Evolutionary conservation across 2,888 invertebrate genomes (phyloP), one percentile per base, ranked within the genome.

Genomic region (Dorcus parallelipipedus): DNA sequence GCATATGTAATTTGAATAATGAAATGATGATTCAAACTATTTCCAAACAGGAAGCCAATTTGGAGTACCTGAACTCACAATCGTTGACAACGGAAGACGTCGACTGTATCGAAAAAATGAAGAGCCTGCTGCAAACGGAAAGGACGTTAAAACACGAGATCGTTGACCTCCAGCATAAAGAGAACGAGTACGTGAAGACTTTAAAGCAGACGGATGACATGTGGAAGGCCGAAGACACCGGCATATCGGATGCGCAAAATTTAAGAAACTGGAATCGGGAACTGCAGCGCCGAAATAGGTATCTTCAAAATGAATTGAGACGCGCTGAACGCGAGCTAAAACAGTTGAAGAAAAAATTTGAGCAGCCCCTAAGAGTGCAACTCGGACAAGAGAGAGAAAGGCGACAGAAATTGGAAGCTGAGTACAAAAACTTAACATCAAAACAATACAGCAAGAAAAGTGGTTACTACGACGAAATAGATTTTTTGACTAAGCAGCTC

Each of bases 121-220:
- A 78, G 49, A 78, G 81, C 1, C 73, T 88, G 23, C 75, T 82
- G 1, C 76, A 78, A 38, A 80, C 76, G 50, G 86, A 88, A 61
- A 80, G 84, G 49, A 83, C 84, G 39, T 78, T 89, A 59, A 86
- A 86, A 71, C 78, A 77, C 49, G 80, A 85, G 59, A 83, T 90
- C 20, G 80, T 80, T 39, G 86, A 88, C 63, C 72, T 89, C 51
- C 85, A 88, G 72, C 78, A 82, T 52, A 80, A 86, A 48, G 88
- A 89, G 71, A 79, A 84, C 1, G 85, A 87, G 0, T 89, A 89
- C 69, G 81, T 88, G 68, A 86, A 87, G 69, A 88, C 89, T 68
- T 74, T 90, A 70, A 86, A 88, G 56, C 85, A 87, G 58, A 88
- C 88, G 0, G 89, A 89, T 62, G 85, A 87, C 17, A 39, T 20